Percentiles rank a stretch among this genome's conserved stretches.
Conservation (phyloP, 2,113 vertebrate genomes). For the Empidonax traillii region DNA sequence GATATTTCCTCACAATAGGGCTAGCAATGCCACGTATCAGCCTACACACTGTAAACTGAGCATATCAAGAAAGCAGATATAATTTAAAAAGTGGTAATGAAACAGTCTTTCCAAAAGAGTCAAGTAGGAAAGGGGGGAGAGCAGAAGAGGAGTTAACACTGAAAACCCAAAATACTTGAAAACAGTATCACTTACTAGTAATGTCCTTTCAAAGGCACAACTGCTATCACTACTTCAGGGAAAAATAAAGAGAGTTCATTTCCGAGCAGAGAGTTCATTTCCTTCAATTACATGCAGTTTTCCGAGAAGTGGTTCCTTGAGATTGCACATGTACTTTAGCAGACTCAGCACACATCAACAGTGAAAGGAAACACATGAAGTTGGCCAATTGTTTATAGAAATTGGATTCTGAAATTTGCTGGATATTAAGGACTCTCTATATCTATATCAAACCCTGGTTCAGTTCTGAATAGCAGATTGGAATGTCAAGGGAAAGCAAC, state of each 20-base stretch:
- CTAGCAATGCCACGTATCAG: background rate
- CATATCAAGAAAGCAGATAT: background rate
- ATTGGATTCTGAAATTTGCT: background rate
- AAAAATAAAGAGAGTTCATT: background rate
- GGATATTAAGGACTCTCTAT: background rate
- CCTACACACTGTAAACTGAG: background rate
- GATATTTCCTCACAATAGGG: background rate
- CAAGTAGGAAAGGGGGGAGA: background rate
- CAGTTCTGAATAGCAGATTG: background rate
- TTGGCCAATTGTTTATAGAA: background rate
- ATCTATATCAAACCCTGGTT: background rate
- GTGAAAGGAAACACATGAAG: background rate
- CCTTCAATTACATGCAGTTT: background rate
- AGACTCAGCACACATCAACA: background rate
- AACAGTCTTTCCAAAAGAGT: background rate
- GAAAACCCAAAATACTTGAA: background rate
- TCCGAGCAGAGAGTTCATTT: background rate
- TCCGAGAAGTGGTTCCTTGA: background rate
- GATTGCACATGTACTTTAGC: background rate
- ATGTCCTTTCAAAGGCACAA: background rate
- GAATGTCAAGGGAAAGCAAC: background rate
- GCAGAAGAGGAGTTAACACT: background rate
- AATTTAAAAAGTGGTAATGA: background rate
- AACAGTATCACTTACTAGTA: background rate
- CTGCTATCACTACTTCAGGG: background rate